Percentiles rank a stretch among this genome's conserved stretches.
These are phyloP conservation scores for Pycnonotus jocosus DNA, from an alignment of 2,113 vertebrate species.

Conservation along the genomic window DNA sequence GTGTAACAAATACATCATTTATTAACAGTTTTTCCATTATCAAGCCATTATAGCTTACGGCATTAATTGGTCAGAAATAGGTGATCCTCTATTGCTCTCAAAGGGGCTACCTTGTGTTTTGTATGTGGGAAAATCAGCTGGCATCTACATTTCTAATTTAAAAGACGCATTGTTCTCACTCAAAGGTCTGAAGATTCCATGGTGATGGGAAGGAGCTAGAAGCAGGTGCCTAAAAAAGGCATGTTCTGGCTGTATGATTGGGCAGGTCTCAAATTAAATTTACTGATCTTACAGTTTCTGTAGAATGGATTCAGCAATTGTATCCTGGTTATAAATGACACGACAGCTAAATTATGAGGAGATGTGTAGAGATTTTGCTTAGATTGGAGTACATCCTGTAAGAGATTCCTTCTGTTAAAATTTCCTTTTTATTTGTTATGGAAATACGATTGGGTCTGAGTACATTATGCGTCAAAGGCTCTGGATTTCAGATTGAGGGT, in stretches of 20 bases:
- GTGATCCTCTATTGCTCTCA: background rate
- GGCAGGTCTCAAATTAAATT: background rate
- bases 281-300: background rate
- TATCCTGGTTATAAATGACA: background rate
- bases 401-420: background rate
- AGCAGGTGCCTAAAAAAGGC: background rate
- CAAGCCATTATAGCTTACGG: background rate
- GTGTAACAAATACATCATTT: background rate
- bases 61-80: background rate
- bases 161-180: background rate
- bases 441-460: background rate
- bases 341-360: background rate
- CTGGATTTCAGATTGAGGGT: background rate
- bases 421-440: background rate
- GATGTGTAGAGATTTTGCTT: background rate
- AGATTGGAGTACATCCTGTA: background rate
- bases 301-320: background rate
- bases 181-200: background rate
- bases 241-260: background rate
- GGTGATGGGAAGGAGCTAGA: background rate
- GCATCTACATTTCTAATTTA: background rate
- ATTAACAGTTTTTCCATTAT: background rate
- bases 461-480: background rate
- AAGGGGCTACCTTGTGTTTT: background rate
- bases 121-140: background rate